Percentiles rank a stretch among this genome's conserved stretches.
phyloP scores from a whole-genome alignment of 2,113 vertebrate genomes.

The Tachysurus fulvidraco region DNA sequence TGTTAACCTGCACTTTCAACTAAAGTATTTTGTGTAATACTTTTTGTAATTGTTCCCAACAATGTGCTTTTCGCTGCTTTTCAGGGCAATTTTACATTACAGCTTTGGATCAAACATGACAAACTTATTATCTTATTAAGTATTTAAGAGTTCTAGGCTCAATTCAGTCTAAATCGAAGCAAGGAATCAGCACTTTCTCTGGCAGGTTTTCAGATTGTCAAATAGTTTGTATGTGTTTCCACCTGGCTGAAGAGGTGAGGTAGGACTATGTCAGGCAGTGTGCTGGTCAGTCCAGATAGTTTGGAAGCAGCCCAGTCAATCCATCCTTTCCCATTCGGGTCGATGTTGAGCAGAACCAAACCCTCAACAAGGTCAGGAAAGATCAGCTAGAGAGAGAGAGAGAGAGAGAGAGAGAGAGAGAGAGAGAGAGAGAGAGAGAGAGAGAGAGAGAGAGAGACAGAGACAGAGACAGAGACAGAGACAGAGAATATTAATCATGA shows the following conservation, averaged over 20 bases:
- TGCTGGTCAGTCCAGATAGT: constrained; percentile 90
- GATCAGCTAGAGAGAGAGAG: constrained; percentile 78
- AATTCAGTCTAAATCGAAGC: neutral
- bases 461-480: too few species aligned
- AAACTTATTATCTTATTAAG: neutral
- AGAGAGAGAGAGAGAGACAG: too few species aligned
- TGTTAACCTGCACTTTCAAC: neutral
- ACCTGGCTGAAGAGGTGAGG: constrained; percentile 98
- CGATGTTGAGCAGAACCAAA: constrained; percentile 93
- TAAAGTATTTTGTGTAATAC: neutral
- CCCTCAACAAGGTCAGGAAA: constrained; percentile 94
- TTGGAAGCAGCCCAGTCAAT: constrained; percentile 98
- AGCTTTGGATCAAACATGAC: neutral
- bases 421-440: neutral
- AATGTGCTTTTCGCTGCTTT: neutral
- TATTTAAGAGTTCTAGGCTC: neutral
- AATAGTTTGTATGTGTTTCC: constrained; percentile 35
- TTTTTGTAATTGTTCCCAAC: neutral
- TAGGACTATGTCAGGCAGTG: constrained; percentile 84
- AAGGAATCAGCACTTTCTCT: neutral
- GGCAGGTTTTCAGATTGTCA: neutral
- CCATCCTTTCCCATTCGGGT: constrained; percentile 97
- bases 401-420: neutral
- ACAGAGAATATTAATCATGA: too few species aligned
- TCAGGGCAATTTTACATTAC: neutral